A percentile compares a stretch with the other conserved stretches of the same genome.
phyloP scores from a whole-genome alignment of 2,113 vertebrate genomes.

The Brevimyrus niger region DNA sequence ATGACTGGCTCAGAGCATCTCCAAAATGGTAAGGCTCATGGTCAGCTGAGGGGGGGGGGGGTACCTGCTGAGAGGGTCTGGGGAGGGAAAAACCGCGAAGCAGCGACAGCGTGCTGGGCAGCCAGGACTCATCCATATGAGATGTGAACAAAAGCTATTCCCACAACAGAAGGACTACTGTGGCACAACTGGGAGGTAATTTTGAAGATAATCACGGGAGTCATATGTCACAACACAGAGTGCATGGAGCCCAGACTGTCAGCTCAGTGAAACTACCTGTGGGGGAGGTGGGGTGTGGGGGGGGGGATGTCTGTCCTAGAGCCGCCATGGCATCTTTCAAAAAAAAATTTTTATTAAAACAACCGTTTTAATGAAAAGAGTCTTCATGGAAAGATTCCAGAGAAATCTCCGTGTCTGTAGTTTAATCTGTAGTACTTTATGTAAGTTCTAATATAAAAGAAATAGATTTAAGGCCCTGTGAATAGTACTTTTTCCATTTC shows the following conservation, averaged over 20 bases:
- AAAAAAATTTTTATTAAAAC: no score
- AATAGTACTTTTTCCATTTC: not conserved
- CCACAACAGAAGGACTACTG: no score
- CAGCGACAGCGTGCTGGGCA: not conserved
- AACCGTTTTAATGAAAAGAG: no score
- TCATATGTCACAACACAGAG: no score
- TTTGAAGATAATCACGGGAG: no score
- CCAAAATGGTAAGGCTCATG: not conserved
- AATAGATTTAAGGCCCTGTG: not conserved
- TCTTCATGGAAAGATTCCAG: no score
- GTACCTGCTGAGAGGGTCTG: not conserved
- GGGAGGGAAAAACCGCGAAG: not conserved
- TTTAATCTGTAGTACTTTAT: not conserved
- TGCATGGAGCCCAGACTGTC: not conserved
- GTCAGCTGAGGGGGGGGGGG: not conserved
- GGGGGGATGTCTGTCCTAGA: no score
- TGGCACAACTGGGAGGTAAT: no score
- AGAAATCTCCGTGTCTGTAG: not conserved
- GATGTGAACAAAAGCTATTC: not conserved
- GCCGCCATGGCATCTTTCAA: not conserved
- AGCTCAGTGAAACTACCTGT: not conserved
- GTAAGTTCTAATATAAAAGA: not conserved
- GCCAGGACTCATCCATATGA: not conserved
- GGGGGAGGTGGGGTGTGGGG: no score
- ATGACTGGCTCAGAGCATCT: not conserved